Evolutionary conservation across 2,113 vertebrate genomes (phyloP).

Genomic region (Manacus vitellinus): DNA sequence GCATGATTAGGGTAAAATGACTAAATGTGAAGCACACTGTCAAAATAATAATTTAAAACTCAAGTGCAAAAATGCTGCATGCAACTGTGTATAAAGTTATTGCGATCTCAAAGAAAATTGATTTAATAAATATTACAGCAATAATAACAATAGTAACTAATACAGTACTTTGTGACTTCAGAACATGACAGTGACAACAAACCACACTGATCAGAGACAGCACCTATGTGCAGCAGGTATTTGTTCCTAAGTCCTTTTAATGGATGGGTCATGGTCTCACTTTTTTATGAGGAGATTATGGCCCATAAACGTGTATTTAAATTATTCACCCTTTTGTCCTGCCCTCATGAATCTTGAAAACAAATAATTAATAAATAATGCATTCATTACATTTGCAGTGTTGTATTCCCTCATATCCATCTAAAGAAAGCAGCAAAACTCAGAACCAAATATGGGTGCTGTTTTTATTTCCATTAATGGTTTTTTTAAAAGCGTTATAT

Average conservation of each 20-base stretch:
- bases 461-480: background rate
- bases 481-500: background rate
- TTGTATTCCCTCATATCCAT: background rate
- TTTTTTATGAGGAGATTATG: background rate
- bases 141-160: background rate
- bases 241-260: background rate
- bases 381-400: background rate
- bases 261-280: background rate
- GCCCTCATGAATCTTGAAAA: background rate
- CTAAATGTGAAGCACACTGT: background rate
- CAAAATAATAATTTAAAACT: constrained; percentile 28
- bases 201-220: background rate
- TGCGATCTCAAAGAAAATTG: background rate
- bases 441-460: background rate
- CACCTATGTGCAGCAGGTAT: background rate
- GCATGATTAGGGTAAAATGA: background rate
- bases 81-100: background rate
- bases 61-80: background rate
- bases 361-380: background rate
- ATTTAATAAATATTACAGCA: background rate
- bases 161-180: background rate
- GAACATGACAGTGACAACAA: background rate
- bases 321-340: background rate
- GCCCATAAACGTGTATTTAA: background rate
- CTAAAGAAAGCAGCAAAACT: background rate